A percentile compares a stretch with the other conserved stretches of the same genome.
Evolutionary conservation across 2,888 invertebrate genomes (phyloP).

Genomic region (Leptopilina drosophilae): DNA sequence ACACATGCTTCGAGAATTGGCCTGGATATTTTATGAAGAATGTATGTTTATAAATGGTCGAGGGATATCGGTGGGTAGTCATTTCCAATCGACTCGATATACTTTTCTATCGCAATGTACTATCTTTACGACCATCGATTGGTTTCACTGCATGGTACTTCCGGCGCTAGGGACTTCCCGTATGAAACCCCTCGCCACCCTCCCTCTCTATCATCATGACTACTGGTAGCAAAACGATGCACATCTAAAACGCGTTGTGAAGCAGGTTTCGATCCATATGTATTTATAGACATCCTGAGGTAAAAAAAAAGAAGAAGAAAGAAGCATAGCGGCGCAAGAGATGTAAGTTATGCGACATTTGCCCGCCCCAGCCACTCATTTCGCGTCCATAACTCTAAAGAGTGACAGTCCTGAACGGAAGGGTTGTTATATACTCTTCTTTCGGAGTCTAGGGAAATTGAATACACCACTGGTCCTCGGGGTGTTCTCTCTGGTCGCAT

Average conservation of each 20-base stretch:
- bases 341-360: conserved; percentile 75
- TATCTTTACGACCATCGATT: conserved; percentile 55
- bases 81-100: conserved; percentile 29
- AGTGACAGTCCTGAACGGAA: conserved; percentile 75
- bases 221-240: conserved; percentile 47
- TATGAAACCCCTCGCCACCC: neutral
- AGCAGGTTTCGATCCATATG: conserved; percentile 59
- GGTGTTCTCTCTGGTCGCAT: conserved; percentile 54
- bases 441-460: conserved; percentile 68
- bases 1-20: conserved; percentile 29
- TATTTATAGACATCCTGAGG: conserved; percentile 72
- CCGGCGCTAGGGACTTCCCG: conserved; percentile 50
- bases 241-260: conserved; percentile 44
- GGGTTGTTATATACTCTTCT: conserved; percentile 64
- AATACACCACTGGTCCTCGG: conserved; percentile 65
- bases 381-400: conserved; percentile 74
- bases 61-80: conserved; percentile 37
- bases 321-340: conserved; percentile 58
- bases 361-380: conserved; percentile 76
- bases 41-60: conserved; percentile 9
- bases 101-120: conserved; percentile 34
- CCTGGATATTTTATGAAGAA: conserved; percentile 35
- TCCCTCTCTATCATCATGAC: no score
- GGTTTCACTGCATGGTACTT: conserved; percentile 43
- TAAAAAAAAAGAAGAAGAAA: conserved; percentile 54